Percentiles rank a stretch among this genome's conserved stretches.
Evolutionary conservation across 2,888 invertebrate species (phyloP).

Genomic region (Drosophila anceps): DNA sequence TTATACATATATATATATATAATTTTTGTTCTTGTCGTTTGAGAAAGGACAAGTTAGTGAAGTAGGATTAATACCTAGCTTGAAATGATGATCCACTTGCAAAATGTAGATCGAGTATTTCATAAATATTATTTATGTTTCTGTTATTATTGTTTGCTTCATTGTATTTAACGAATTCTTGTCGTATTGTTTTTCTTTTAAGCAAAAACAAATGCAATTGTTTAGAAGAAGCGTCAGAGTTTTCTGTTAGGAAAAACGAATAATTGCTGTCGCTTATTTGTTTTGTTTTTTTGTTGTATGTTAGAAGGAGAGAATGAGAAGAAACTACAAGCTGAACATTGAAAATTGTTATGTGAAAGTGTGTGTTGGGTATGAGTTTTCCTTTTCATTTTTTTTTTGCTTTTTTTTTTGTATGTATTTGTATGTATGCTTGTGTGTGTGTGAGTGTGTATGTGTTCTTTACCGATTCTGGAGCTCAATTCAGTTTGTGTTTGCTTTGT

Average conservation of each 20-base stretch:
- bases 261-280: constrained; percentile 39
- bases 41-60: constrained; percentile 61
- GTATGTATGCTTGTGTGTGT: constrained; percentile 6
- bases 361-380: constrained; percentile 33
- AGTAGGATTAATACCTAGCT: constrained; percentile 46
- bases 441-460: constrained; percentile 16
- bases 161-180: constrained; percentile 54
- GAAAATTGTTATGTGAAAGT: constrained; percentile 55
- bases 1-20: constrained; percentile 7
- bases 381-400: neutral
- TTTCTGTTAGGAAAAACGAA: constrained; percentile 39
- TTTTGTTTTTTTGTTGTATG: constrained; percentile 19
- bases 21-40: constrained; percentile 31
- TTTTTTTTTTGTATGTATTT: neutral
- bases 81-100: constrained; percentile 60
- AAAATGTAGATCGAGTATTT: constrained; percentile 70
- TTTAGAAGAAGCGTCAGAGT: constrained; percentile 74
- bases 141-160: constrained; percentile 35
- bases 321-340: constrained; percentile 74
- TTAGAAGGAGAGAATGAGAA: constrained; percentile 67
- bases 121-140: constrained; percentile 64
- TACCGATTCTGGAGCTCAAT: constrained; percentile 50
- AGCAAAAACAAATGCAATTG: constrained; percentile 78
- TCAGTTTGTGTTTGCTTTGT: constrained; percentile 35
- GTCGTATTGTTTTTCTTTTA: constrained; percentile 51